These are phyloP conservation scores for Penaeus vannamei DNA, from an alignment of 1,140 invertebrate genomes.

Conservation along the genomic window DNA sequence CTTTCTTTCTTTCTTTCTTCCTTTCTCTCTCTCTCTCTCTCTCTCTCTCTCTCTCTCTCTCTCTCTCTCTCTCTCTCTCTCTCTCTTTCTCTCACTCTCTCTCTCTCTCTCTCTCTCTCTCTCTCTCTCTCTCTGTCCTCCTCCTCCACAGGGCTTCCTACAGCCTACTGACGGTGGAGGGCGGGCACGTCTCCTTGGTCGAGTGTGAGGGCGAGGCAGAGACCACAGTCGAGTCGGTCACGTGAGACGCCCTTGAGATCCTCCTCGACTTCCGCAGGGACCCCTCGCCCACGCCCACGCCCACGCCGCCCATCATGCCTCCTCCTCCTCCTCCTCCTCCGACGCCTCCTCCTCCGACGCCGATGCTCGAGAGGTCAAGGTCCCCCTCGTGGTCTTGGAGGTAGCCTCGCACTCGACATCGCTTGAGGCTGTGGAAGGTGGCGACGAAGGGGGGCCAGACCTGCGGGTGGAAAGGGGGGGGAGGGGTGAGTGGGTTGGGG, in stretches of 20 bases:
- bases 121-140: background rate
- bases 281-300: background rate
- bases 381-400: background rate
- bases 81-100: background rate
- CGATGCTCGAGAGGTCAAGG: constrained; percentile 10
- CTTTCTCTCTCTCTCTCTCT: constrained; percentile 7
- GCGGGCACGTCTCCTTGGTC: constrained; percentile 9
- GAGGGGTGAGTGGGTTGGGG: background rate
- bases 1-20: background rate
- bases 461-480: background rate
- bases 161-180: constrained; percentile 5
- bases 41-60: background rate
- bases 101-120: background rate
- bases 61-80: background rate
- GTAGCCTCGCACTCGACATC: background rate
- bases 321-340: background rate
- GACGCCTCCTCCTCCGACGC: background rate
- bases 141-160: background rate
- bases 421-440: constrained; percentile 4
- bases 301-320: background rate
- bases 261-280: background rate
- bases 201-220: constrained; percentile 37
- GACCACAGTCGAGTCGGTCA: constrained; percentile 9
- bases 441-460: constrained; percentile 47
- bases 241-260: background rate